Evolutionary conservation across 2,888 invertebrate species (phyloP).

Genomic region (Trypoxylon attenuatum): DNA sequence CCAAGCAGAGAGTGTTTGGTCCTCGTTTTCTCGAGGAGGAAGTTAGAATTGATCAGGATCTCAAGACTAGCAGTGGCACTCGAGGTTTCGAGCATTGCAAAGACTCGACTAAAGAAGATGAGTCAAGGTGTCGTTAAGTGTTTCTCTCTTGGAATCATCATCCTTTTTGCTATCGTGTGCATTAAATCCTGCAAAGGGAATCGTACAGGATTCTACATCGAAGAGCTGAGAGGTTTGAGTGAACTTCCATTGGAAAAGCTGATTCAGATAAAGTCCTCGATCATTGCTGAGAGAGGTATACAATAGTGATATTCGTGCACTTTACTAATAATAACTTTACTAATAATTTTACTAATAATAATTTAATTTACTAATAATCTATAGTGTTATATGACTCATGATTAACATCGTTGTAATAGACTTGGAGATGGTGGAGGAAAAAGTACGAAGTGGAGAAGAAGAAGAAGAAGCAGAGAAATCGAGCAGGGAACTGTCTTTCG

Average conservation of each 20-base stretch:
- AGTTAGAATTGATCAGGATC: too few species aligned
- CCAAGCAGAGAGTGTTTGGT: constrained; percentile 48
- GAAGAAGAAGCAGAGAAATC: constrained; percentile 11
- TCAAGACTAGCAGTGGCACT: too few species aligned
- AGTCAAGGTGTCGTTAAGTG: neutral
- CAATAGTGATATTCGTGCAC: too few species aligned
- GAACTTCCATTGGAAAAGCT: constrained; percentile 83
- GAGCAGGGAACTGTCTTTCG: constrained; percentile 31
- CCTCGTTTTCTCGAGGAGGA: too few species aligned
- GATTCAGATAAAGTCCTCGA: constrained; percentile 78
- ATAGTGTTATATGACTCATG: too few species aligned
- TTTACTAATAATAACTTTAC: neutral
- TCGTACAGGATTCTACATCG: constrained; percentile 48
- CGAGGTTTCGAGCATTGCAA: too few species aligned
- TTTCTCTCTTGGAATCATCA: neutral
- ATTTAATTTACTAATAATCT: neutral
- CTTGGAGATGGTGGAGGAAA: neutral
- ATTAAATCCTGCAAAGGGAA: constrained; percentile 9
- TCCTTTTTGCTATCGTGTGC: constrained; percentile 1
- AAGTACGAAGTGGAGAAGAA: constrained; percentile 6
- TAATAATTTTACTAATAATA: neutral
- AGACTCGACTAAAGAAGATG: neutral
- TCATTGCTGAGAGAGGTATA: constrained; percentile 62
- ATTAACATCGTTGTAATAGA: constrained; percentile 13
- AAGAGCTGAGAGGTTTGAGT: constrained; percentile 77